Conservation (phyloP, 2,113 vertebrate species). For the Bubalus kerabau region DNA sequence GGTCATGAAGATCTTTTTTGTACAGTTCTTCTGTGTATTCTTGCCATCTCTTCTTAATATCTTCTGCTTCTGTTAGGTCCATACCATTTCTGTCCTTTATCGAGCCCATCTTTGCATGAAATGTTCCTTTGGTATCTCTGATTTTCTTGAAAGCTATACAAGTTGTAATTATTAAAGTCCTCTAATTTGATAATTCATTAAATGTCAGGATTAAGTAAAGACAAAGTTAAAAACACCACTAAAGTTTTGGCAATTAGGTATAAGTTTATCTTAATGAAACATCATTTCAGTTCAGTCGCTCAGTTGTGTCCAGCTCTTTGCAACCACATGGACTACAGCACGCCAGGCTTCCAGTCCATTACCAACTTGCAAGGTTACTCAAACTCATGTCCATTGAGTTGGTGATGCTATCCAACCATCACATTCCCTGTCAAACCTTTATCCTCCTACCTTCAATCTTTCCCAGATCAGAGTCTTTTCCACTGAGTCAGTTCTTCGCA, state of each 20-base stretch:
- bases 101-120: no score
- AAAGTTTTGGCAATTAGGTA: background rate
- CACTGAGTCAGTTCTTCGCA: background rate
- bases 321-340: rapidly evolving
- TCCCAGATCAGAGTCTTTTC: background rate
- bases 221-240: background rate
- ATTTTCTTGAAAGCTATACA: background rate
- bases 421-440: background rate
- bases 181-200: background rate
- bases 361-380: background rate
- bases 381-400: background rate
- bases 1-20: no score
- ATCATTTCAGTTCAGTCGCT: background rate
- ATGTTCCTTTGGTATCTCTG: no score
- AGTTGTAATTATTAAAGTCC: background rate
- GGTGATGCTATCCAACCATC: background rate
- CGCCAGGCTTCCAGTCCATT: background rate
- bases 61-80: no score
- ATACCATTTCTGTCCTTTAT: no score
- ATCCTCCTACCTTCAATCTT: background rate
- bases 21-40: no score
- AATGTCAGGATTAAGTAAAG: background rate
- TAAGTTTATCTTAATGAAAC: background rate
- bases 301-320: background rate
- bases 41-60: no score